Base-by-base conservation (phyloP, 2,888 invertebrate species). In the Drosophila recens region DNA sequence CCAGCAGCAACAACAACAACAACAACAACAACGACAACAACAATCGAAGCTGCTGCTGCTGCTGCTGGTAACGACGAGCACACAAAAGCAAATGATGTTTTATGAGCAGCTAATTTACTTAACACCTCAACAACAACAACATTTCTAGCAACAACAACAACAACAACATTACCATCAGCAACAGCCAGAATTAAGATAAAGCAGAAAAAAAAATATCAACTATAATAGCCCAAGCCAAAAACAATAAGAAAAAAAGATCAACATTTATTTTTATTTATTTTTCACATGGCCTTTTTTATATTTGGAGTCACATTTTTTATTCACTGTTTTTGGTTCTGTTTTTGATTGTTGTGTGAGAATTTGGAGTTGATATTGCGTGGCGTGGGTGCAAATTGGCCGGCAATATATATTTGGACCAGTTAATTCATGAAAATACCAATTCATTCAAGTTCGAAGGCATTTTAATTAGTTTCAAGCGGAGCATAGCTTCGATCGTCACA, bases 51-150 rank as follows among this genome's bases (percentile, higher is more conserved):
- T 67, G 67, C 20, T 69, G 53, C 42, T 62, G 76, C 59, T 66
- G 72, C 46, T 65, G 82, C 66, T 72, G 79, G 61, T 72, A 68
- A 64, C 67, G 70, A 67, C 66, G 66, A 71, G 82, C 78, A 69
- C 75, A 81, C 82, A 83, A 86, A 86, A 66, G 74, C 82, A 88
- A 88, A 87, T 89, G 75, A 83, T 89, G 70, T 85, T 89, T 87
- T 89, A 87, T 89, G 88, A 83, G 89, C 88, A 83, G 83, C 89
- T 87, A 87, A 87, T 89, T 87, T 89, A 88, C 90, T 89, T 89
- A 87, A 82, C 87, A 87, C 87, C 88, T 89, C 73, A 68, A 49
- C 79, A 81, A 70, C 72, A 82, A 70, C 79, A 69, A 56, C 67
- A 53, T 8, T 20, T 20, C 20, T 1, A 20, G 20, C 72, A 82